Base-by-base conservation (phyloP, 2,797 vertebrate genomes). In the Emydoidea blandingii region DNA sequence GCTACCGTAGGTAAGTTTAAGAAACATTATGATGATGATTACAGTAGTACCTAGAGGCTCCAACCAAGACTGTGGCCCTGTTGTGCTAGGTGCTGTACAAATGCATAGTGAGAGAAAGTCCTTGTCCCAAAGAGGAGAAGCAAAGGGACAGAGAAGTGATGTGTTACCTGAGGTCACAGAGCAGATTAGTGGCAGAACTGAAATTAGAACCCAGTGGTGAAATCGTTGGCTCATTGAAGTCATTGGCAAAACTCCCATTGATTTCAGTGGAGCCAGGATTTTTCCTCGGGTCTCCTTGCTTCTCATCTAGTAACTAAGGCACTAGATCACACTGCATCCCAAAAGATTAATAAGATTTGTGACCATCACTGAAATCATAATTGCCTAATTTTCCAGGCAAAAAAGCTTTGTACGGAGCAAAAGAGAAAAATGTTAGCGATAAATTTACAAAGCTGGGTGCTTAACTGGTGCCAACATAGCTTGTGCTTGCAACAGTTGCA, bases 1-100 rank as follows among this genome's bases (percentile, higher is more conserved):
- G 99, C 99, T 84, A 99, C 99, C 44, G 98, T 99, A 80, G 99
- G 99, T 99, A 92, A 98, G 98, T 97, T 79, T 83, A 94, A 92
- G 68, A 90, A 85, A 85, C 19, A 50, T 62, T 57, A 76, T 47
- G 78, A n/a, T 80, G 81, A 81, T 90, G 90, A 3, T 83, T 91
- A 34, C 59, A 49, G 23, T 15, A 41, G 25, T 89, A 78, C 10
- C 85, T 85, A 88, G n/a, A 8, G 44, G n/a, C n/a, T 90, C 87
- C 83, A 94, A 6, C 50, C 56, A 88, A n/a, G 12, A 47, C 82
- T 53, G 18, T 92, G 68, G 2, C n/a, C 62, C 27, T 54, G 3
- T 76, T 81, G 18, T 83, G 86, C 62, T 47, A 72, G 78, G 21
- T 11, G 93, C 23, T 34, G 76, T 47, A 79, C 79, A 18, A 3